These are phyloP conservation scores for Clunio marinus DNA, from an alignment of 2,888 invertebrate species.

Conservation along the genomic window DNA sequence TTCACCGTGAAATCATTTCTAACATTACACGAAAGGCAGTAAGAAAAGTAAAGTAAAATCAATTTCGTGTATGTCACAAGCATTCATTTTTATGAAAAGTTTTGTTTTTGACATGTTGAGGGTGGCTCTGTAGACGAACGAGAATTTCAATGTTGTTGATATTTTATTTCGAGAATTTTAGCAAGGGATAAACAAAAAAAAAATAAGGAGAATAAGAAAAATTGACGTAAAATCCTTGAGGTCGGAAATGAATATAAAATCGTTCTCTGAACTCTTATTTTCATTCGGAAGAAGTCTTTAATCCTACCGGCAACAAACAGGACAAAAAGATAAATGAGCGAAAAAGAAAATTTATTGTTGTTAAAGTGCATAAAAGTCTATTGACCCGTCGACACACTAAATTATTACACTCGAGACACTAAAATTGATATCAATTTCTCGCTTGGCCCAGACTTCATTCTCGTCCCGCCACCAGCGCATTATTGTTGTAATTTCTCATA, in stretches of 20 bases:
- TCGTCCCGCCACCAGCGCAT: conserved; percentile 13
- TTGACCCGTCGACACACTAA: conserved; percentile 38
- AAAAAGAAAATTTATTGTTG: background rate
- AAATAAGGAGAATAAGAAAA: no score
- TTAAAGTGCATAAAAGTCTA: conserved; percentile 35
- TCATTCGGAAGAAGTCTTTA: background rate
- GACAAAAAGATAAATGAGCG: background rate
- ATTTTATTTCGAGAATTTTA: no score
- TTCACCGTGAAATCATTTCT: no score
- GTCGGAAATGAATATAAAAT: no score
- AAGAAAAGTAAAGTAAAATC: conserved; percentile 31
- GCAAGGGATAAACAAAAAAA: no score
- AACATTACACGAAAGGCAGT: no score
- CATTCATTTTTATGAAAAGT: conserved; percentile 37
- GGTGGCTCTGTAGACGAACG: conserved; percentile 30
- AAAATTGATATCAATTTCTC: conserved; percentile 37
- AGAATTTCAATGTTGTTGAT: no score
- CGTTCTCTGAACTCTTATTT: no score
- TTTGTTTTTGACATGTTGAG: conserved; percentile 37
- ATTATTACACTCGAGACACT: conserved; percentile 36
- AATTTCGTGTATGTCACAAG: conserved; percentile 34
- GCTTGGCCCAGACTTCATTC: conserved; percentile 19
- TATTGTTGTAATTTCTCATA: conserved; percentile 36
- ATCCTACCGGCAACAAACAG: background rate
- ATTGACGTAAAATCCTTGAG: no score